These are phyloP conservation scores for Mesorhabditis spiculigera DNA, from an alignment of 2,888 invertebrate species.

Conservation along the genomic window DNA sequence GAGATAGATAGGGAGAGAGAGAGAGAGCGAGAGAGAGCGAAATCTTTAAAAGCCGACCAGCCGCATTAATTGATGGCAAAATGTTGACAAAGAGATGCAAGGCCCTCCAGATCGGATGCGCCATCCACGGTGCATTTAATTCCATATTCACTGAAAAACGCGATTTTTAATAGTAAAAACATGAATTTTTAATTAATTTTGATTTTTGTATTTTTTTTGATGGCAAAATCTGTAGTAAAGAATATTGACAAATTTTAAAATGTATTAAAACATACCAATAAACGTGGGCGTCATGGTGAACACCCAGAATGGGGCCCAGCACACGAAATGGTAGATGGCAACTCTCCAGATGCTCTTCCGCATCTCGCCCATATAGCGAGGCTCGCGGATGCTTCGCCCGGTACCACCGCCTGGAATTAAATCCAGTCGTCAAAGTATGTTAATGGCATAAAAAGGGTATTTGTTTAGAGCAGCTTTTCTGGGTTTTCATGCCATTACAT, in stretches of 20 bases:
- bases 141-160: conserved; percentile 2
- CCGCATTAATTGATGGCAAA: conserved; percentile 50
- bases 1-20: no score
- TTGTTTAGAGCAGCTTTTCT: no score
- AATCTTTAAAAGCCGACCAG: conserved; percentile 21
- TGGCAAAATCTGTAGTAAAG: neutral
- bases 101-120: neutral
- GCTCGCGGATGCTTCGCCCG: conserved; percentile 24
- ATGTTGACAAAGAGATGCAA: conserved; percentile 38
- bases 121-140: neutral
- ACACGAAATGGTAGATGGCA: conserved; percentile 47
- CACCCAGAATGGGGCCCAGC: conserved; percentile 50
- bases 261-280: conserved; percentile 10
- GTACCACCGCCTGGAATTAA: neutral
- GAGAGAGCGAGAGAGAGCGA: no score
- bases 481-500: no score
- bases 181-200: neutral
- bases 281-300: conserved; percentile 35
- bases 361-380: conserved; percentile 46
- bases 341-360: conserved; percentile 47
- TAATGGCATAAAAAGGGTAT: no score
- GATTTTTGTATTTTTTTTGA: neutral
- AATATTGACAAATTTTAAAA: neutral
- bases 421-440: no score
- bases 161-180: neutral